Evolutionary conservation across 2,113 vertebrate genomes (phyloP).

Genomic region (Fregetta grallaria): DNA sequence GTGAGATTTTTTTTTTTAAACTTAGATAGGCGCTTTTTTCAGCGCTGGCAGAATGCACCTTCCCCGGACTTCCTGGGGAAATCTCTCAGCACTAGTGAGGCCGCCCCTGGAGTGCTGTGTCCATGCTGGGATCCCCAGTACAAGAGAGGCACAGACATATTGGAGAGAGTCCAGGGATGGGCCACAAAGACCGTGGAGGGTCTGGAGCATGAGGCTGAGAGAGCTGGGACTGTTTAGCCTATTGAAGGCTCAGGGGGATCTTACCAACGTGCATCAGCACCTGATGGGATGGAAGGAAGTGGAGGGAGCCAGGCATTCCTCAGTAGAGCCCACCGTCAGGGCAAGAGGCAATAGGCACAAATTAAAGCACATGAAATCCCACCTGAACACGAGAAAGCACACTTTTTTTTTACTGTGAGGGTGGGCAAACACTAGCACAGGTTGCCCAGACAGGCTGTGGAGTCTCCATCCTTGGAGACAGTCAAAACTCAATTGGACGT

Average conservation of each 20-base stretch:
- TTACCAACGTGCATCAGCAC: too few relatives aligned
- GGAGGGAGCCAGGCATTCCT: not conserved
- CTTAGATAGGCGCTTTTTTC: not conserved
- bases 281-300: not conserved
- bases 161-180: not conserved
- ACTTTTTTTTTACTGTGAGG: too few relatives aligned
- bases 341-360: not conserved
- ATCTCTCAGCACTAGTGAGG: accelerated
- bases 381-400: not conserved
- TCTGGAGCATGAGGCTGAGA: not conserved
- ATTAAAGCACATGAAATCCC: not conserved
- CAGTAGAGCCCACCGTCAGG: not conserved
- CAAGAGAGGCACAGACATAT: not conserved
- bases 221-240: too few relatives aligned
- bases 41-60: not conserved
- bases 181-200: accelerated
- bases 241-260: not conserved
- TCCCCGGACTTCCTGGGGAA: not conserved
- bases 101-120: not conserved
- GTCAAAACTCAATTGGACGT: too few relatives aligned
- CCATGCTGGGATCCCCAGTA: not conserved
- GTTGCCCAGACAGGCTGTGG: not conserved
- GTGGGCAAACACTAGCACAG: too few relatives aligned
- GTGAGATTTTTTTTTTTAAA: not conserved
- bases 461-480: not conserved